phyloP scores from a whole-genome alignment of 1,140 invertebrate species.

The Tigriopus japonicus region DNA sequence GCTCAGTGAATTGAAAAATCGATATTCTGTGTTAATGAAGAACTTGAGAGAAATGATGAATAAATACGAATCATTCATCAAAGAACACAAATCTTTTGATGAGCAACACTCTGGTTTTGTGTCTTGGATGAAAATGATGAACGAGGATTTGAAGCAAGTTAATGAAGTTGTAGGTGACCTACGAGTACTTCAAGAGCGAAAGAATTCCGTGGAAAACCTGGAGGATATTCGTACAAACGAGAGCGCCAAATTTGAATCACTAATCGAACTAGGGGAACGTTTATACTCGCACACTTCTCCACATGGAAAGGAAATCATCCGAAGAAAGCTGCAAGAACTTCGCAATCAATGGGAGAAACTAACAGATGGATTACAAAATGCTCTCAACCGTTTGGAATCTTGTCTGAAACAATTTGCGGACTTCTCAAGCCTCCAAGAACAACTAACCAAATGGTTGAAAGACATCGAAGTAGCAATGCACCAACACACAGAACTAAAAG shows the following conservation, averaged over 20 bases:
- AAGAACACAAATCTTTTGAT: slow-evolving; percentile 66
- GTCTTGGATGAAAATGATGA: slow-evolving; percentile 47
- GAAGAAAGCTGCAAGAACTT: slow-evolving; percentile 58
- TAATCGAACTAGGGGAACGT: slow-evolving; percentile 73
- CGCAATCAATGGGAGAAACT: slow-evolving; percentile 69
- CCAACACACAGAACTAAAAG: slow-evolving; percentile 69
- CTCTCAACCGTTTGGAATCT: slow-evolving; percentile 60
- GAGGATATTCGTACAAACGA: slow-evolving; percentile 58
- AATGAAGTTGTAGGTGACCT: slow-evolving; percentile 73
- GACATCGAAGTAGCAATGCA: slow-evolving; percentile 80
- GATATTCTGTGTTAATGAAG: slow-evolving; percentile 67
- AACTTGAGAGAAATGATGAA: slow-evolving; percentile 38
- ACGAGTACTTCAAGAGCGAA: slow-evolving; percentile 57
- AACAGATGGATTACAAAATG: slow-evolving; percentile 54
- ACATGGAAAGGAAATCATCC: slow-evolving; percentile 71
- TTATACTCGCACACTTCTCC: slow-evolving; percentile 79
- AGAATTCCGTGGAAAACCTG: slow-evolving; percentile 59
- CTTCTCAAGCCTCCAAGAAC: slow-evolving; percentile 65
- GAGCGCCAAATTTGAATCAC: slow-evolving; percentile 56
- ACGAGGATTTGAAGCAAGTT: slow-evolving; percentile 49
- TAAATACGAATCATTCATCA: slow-evolving; percentile 54
- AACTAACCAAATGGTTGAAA: slow-evolving; percentile 74
- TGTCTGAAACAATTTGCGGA: slow-evolving; percentile 75
- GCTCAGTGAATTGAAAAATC: slow-evolving; percentile 35
- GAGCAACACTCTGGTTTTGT: slow-evolving; percentile 50